A percentile compares a stretch with the other conserved stretches of the same genome.
Evolutionary conservation across 2,797 vertebrate genomes (phyloP).

Genomic region (Lateolabrax maculatus): DNA sequence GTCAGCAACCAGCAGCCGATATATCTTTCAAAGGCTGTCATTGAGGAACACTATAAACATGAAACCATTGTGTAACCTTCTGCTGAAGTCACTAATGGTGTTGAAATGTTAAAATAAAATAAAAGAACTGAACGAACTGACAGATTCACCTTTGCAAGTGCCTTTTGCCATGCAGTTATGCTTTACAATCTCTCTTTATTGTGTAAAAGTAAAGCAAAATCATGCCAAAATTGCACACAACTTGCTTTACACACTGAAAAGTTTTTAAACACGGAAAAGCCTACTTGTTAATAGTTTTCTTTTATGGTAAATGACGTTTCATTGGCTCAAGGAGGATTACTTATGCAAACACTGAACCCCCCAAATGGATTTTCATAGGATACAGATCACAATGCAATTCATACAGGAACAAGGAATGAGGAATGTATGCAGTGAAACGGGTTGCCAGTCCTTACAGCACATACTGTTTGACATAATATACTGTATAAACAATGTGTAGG

Average conservation of each 20-base stretch:
- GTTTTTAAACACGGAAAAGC: not conserved
- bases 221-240: not conserved
- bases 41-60: not conserved
- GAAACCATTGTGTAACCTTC: not conserved
- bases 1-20: constrained; percentile 13
- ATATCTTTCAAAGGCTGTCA: constrained; percentile 9
- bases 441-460: not conserved
- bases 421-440: not conserved
- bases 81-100: not conserved
- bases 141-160: not conserved
- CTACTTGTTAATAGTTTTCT: not conserved
- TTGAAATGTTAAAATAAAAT: not conserved
- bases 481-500: not conserved
- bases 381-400: not conserved
- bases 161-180: not conserved
- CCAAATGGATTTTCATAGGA: not conserved
- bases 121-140: not conserved
- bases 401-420: not conserved
- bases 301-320: not conserved
- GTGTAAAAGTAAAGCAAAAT: not conserved
- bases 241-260: not conserved
- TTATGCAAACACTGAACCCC: not conserved
- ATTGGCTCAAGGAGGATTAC: not conserved
- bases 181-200: not conserved
- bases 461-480: not conserved